Evolutionary conservation across 2,888 invertebrate genomes (phyloP), one percentile per base, ranked within the genome.

Genomic region (Ichneumoninae sp.): DNA sequence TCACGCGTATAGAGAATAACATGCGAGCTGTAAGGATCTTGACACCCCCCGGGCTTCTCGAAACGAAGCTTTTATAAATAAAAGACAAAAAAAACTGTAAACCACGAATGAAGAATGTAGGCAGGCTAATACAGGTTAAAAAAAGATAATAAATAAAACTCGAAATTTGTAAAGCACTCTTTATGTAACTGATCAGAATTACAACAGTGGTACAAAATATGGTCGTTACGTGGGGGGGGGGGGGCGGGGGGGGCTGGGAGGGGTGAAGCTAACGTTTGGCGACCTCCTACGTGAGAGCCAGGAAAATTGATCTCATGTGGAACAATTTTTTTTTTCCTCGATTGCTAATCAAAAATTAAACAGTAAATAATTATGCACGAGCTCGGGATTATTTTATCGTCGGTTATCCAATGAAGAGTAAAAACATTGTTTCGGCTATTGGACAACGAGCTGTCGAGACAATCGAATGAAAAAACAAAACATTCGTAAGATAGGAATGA

Each of bases 141-240:
- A 40, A 57, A 57, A 22, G 52, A 54, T 60, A 26, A 83, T 57
- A 68, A 50, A 52, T 70, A 52, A 66, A 81, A 75, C 10, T 68
- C 70, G 57, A 44, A 22, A 70, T 85, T 82, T 79, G 78, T 82
- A 75, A 79, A 82, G 75, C 71, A 60, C 63, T 83, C 80, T 83
- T 84, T 78, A 81, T 81, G 84, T 75, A 78, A 81, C 74, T 60
- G 77, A 70, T 81, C 69, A 73, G 50, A 81, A 81, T 73, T 83
- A 83, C 80, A 83, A 73, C 78, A 74, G 83, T 74, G 69, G 83
- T 83, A 83, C 83, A 83, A 83, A 81, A 77, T 73, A 54, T 26
- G 54, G 22, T 77, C 71, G 26, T 73, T 81, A 60, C 30, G 16
- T 26, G 8, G 60, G 52, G 52, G 7, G 52, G 52, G 7, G 0